Percentiles rank a stretch among this genome's conserved stretches.
phyloP scores from a whole-genome alignment of 1,140 invertebrate genomes.

The Trachymyrmex cornetzi region DNA sequence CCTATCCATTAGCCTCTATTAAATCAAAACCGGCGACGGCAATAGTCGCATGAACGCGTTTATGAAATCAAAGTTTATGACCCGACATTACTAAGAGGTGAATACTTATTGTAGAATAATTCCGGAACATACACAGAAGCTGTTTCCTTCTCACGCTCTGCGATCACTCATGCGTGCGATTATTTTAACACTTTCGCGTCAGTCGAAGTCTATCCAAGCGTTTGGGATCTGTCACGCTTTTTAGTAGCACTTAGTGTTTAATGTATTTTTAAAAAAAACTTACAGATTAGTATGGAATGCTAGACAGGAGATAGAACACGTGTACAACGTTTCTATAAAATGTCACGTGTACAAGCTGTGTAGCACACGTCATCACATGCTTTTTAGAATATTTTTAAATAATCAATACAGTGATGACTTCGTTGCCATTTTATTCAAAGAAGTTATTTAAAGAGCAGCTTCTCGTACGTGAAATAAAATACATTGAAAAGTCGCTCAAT shows the following conservation, averaged over 20 bases:
- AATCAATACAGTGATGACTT: constrained; percentile 35
- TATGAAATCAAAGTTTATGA: constrained; percentile 73
- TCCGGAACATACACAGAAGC: not conserved
- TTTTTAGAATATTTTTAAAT: constrained; percentile 49
- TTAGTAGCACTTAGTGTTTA: not conserved
- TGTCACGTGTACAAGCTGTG: constrained; percentile 5
- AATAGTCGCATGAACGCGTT: constrained; percentile 59
- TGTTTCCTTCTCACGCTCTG: constrained; percentile 62
- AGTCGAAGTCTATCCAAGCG: not conserved
- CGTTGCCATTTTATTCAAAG: constrained; percentile 1
- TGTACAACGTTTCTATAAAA: constrained; percentile 29
- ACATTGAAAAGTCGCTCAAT: not conserved
- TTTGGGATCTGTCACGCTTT: not conserved
- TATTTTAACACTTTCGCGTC: constrained; percentile 24
- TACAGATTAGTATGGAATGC: not conserved
- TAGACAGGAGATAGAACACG: not conserved
- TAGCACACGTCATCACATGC: not conserved
- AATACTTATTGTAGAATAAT: constrained; percentile 51
- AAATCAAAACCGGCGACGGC: constrained; percentile 75
- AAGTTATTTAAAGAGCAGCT: constrained; percentile 8
- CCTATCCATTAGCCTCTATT: constrained; percentile 81
- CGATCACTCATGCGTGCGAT: constrained; percentile 27
- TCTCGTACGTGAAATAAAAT: not conserved
- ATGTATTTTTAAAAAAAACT: not conserved
- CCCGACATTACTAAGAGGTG: constrained; percentile 25